Percentiles rank a stretch among this genome's conserved stretches.
Evolutionary conservation across 2,113 vertebrate genomes (phyloP).

Genomic region (Mobula hypostoma): DNA sequence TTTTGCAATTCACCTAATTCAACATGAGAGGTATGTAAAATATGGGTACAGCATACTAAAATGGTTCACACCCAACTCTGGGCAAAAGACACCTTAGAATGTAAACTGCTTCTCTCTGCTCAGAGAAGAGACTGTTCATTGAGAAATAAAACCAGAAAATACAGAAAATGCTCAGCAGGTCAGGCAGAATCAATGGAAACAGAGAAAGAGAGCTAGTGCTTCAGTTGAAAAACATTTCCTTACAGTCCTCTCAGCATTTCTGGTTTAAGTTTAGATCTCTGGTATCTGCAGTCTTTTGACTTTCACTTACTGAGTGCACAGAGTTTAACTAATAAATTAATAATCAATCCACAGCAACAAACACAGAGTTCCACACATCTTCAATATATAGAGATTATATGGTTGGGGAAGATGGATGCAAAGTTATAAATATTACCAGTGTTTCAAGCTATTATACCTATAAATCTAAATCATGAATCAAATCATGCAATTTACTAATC

Average conservation of each 20-base stretch:
- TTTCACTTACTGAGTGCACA: neutral
- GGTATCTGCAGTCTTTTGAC: too few relatives aligned
- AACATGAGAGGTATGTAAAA: too few relatives aligned
- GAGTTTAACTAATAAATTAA: neutral
- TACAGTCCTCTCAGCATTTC: too few relatives aligned
- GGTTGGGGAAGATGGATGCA: neutral
- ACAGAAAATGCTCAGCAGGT: too few relatives aligned
- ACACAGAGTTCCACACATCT: neutral
- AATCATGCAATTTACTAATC: neutral
- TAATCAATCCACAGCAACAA: neutral
- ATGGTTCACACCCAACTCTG: too few relatives aligned
- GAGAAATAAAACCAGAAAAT: neutral
- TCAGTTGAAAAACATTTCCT: too few relatives aligned
- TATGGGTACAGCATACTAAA: too few relatives aligned
- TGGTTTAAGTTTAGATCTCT: too few relatives aligned
- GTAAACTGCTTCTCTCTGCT: neutral
- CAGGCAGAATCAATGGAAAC: too few relatives aligned
- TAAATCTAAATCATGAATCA: neutral
- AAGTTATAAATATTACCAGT: neutral
- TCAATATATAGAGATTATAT: neutral
- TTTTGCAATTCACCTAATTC: too few relatives aligned
- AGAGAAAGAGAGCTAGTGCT: too few relatives aligned
- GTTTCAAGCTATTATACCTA: neutral
- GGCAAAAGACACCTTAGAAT: neutral
- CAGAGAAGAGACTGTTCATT: neutral